phyloP scores from a whole-genome alignment of 2,113 vertebrate species.

The Solea senegalensis region DNA sequence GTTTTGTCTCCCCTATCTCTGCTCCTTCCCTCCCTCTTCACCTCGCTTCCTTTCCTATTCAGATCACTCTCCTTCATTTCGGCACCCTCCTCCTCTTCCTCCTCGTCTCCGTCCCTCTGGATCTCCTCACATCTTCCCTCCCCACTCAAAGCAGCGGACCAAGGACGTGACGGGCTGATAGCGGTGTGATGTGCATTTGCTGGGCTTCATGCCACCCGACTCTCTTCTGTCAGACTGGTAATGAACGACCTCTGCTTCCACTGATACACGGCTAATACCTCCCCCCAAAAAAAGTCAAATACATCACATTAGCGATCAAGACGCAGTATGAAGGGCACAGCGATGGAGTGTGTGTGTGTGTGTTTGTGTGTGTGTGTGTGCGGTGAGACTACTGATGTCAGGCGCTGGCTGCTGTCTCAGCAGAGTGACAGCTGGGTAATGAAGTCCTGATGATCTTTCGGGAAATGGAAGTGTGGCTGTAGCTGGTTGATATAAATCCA shows the following conservation, averaged over 20 bases:
- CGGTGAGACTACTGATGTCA: constrained; percentile 44
- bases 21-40: constrained; percentile 7
- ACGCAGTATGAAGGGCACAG: background rate
- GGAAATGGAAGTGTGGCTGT: constrained; percentile 2
- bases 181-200: constrained; percentile 45
- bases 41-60: constrained; percentile 62
- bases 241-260: constrained; percentile 58
- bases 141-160: constrained; percentile 35
- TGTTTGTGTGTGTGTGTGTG: constrained; percentile 14
- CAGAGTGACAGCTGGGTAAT: constrained; percentile 75
- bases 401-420: constrained; percentile 35
- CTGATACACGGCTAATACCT: constrained; percentile 71
- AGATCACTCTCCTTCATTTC: constrained; percentile 63
- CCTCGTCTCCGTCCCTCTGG: constrained; percentile 21
- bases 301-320: constrained; percentile 66
- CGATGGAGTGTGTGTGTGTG: constrained; percentile 8
- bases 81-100: constrained; percentile 13
- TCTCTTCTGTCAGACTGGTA: constrained; percentile 63
- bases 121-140: background rate
- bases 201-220: constrained; percentile 36
- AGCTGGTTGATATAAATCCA: constrained; percentile 29
- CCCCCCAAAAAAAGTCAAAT: constrained; percentile 62
- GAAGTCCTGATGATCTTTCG: constrained; percentile 45
- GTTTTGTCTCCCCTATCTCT: constrained; percentile 27
- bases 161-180: constrained; percentile 57